phyloP scores from a whole-genome alignment of 2,888 invertebrate genomes.

The Chymomyza fuscimana region DNA sequence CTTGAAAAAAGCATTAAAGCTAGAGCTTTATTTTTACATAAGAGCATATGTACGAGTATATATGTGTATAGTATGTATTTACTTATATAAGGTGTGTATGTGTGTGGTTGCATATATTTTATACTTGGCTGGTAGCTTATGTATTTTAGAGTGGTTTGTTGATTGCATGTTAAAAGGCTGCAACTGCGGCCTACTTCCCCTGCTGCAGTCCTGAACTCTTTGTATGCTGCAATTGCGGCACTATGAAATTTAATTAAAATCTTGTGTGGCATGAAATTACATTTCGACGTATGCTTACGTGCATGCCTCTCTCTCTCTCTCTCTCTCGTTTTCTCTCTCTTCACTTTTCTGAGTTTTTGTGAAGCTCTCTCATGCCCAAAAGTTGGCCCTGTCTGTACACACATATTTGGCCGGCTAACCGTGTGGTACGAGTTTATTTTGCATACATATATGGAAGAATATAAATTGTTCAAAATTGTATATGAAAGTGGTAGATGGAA shows the following conservation, averaged over 20 bases:
- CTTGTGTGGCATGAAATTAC: constrained; percentile 75
- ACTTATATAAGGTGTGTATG: constrained; percentile 35
- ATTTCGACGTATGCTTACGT: constrained; percentile 62
- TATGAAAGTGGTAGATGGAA: no score
- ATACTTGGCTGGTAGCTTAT: constrained; percentile 40
- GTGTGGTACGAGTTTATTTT: neutral
- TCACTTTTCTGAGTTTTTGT: neutral
- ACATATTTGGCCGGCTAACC: neutral
- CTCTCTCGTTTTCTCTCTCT: neutral
- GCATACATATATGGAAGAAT: no score
- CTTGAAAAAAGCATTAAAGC: constrained; percentile 71
- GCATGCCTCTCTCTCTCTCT: constrained; percentile 26
- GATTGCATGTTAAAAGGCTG: constrained; percentile 72
- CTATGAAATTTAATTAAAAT: constrained; percentile 74
- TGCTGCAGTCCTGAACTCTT: constrained; percentile 9
- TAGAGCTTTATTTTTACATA: constrained; percentile 47
- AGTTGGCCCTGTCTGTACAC: no score
- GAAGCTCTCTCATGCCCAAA: constrained; percentile 40
- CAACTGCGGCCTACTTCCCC: constrained; percentile 20
- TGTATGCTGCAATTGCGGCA: constrained; percentile 35
- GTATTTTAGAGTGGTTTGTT: constrained; percentile 71
- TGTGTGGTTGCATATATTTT: constrained; percentile 30
- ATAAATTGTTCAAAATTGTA: no score
- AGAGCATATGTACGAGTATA: neutral
- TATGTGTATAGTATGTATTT: constrained; percentile 8